Evolutionary conservation across 2,113 vertebrate genomes (phyloP), one percentile per base, ranked within the genome.

Genomic region (Chionomys nivalis): DNA sequence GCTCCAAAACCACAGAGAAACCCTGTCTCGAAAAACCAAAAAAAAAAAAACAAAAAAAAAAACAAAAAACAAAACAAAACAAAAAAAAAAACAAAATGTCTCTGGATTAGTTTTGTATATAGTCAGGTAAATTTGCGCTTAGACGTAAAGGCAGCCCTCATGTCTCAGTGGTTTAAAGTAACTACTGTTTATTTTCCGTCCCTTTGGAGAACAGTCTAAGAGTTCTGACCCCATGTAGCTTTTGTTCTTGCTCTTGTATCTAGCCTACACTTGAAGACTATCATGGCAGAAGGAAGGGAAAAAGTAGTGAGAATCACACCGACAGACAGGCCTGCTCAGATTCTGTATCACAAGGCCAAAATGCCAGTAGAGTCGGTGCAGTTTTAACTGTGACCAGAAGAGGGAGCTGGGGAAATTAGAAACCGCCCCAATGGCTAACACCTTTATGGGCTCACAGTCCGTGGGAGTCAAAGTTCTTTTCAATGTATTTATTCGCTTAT

Each of bases 151-250:
- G 36, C 28, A 65, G 44, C 8, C 2, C 13, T 55, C 17, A 2
- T 19, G 13, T 31, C n/a, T 97, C 83, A 78, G 21, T 89, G 73
- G 7, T 47, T 92, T 87, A 87, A 83, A 42, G 44, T 23, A 52
- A 72, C 23, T 86, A 82, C 83, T 36, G 21, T 66, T 83, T 76
- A 47, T 77, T 90, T 91, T 39, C 24, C 33, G 14, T 6, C 11
- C 17, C 33, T 24, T 13, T 9, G 16, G 79, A 73, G 42, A 9
- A 52, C 13, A 39, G 42, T 39, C 21, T 70, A 26, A 28, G 10
- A 39, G 3, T 39, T 81, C 3, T 31, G 0, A 4, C 39, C 0
- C 1, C 5, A 33, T 10, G 4, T 1, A 23, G 21, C 24, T 9
- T 44, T 42, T 31, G 24, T 24, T 21, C 19, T 82, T 70, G 3